Base-by-base conservation (phyloP, 2,888 invertebrate genomes). In the Cantharis lateralis region DNA sequence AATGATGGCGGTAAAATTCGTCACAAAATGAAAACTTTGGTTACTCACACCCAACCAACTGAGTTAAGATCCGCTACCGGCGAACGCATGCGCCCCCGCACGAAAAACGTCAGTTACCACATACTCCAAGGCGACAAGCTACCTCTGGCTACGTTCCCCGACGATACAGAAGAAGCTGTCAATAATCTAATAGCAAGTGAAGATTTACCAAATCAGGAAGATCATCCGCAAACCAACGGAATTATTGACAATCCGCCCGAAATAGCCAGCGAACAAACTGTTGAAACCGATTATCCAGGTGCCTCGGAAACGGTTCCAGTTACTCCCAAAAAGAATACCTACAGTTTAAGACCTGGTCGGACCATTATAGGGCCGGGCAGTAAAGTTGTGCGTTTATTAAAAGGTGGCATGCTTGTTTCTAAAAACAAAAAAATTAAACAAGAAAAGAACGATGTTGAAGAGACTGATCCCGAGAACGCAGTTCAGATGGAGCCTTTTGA, bases 71-170 rank as follows among this genome's bases (percentile, higher is more conserved):
- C 88, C 0, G 83, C 88, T 2, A 85, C 84, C 1, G 90, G 90
- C 10, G 91, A 91, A 81, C 86, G 91, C 73, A 89, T 90, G 48
- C 85, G 91, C 10, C 91, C 93, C 1, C 88, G 92, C 74, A 92
- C 92, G 62, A 93, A 93, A 84, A 93, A 93, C 84, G 93, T 93
- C 1, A 91, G 90, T 82, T 91, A 91, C 84, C 91, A 91, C 81
- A 87, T 91, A 32, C 88, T 91, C 72, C 90, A 90, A 75, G 88
- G 89, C 32, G 88, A 89, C 70, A 91, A 91, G 82, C 81, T 90
- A 13, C 87, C 89, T 0, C 83, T 90, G 0, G 91, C 91, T 2
- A 91, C 90, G 13, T 91, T 92, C 81, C 87, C 90, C 4, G 83
- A 84, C 15, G 84, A 85, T 70, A 84, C 87, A 4, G 82, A 84